A percentile compares a stretch with the other conserved stretches of the same genome.
These are phyloP conservation scores for Eurystomus gularis DNA, from an alignment of 2,113 vertebrate species.

Conservation along the genomic window DNA sequence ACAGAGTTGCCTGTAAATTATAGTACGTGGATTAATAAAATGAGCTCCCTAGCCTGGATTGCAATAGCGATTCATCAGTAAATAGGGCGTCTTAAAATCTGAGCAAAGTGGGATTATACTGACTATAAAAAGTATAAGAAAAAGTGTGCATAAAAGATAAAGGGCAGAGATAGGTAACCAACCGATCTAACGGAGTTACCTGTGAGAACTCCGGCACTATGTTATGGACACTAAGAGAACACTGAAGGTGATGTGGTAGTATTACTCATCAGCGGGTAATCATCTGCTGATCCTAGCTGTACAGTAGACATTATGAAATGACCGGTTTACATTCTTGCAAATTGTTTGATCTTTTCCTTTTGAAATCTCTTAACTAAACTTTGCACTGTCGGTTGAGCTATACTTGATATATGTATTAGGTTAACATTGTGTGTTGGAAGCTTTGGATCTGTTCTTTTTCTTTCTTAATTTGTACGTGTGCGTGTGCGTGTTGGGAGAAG, in stretches of 20 bases:
- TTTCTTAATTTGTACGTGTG: constrained; percentile 28
- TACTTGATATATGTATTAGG: constrained; percentile 29
- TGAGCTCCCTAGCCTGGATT: neutral
- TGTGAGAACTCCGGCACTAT: neutral
- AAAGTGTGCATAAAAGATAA: constrained; percentile 1
- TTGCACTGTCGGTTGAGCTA: constrained; percentile 57
- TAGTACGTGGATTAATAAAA: neutral
- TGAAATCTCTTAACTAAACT: constrained; percentile 39
- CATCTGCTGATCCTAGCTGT: constrained; percentile 4
- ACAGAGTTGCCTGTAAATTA: constrained; percentile 1
- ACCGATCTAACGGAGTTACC: neutral
- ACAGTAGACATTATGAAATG: constrained; percentile 31
- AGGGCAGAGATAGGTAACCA: constrained; percentile 28
- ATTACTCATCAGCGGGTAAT: constrained; percentile 1
- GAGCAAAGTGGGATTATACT: neutral
- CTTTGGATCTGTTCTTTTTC: constrained; percentile 55
- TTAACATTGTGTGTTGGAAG: constrained; percentile 38
- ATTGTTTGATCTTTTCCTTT: constrained; percentile 55
- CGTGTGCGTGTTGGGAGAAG: neutral
- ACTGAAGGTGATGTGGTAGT: neutral
- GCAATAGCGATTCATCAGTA: neutral
- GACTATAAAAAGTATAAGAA: constrained; percentile 7
- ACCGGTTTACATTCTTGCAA: constrained; percentile 48
- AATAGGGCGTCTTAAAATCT: constrained; percentile 20
- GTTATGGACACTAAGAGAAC: neutral